A percentile compares a stretch with the other conserved stretches of the same genome.
Evolutionary conservation across 2,888 invertebrate species (phyloP).

Genomic region (Heteropelma amictum): DNA sequence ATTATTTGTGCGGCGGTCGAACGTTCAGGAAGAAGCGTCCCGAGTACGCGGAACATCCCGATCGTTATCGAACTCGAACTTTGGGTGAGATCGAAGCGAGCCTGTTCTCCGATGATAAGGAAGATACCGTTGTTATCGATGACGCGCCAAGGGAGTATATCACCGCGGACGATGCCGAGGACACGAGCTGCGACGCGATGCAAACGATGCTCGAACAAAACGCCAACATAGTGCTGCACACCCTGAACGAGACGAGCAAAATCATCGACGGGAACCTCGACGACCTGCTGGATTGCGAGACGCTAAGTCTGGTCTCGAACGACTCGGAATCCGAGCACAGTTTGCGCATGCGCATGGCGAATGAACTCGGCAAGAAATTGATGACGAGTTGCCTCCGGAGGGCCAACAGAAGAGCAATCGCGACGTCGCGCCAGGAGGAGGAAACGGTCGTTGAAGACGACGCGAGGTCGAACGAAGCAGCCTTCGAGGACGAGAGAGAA

Average conservation of each 20-base stretch:
- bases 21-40: slow-evolving; percentile 59
- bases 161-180: background rate
- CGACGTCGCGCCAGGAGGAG: slow-evolving; percentile 16
- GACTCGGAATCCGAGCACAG: slow-evolving; percentile 85
- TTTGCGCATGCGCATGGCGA: slow-evolving; percentile 70
- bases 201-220: slow-evolving; percentile 80
- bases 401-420: slow-evolving; percentile 4
- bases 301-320: slow-evolving; percentile 85
- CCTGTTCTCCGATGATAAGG: slow-evolving; percentile 65
- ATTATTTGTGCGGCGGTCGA: slow-evolving; percentile 62
- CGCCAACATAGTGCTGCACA: slow-evolving; percentile 80
- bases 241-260: slow-evolving; percentile 78
- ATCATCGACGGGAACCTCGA: slow-evolving; percentile 77
- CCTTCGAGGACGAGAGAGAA: slow-evolving; percentile 46
- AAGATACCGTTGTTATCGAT: background rate
- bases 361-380: slow-evolving; percentile 62
- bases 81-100: too few relatives aligned
- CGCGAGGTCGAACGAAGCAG: slow-evolving; percentile 22
- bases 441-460: background rate
- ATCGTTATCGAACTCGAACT: slow-evolving; percentile 86
- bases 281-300: slow-evolving; percentile 81
- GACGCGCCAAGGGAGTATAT: background rate
- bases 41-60: slow-evolving; percentile 81
- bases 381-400: slow-evolving; percentile 52
- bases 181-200: slow-evolving; percentile 73